Base-by-base conservation (phyloP, 2,888 invertebrate species). In the Phanerotoma sp. region DNA sequence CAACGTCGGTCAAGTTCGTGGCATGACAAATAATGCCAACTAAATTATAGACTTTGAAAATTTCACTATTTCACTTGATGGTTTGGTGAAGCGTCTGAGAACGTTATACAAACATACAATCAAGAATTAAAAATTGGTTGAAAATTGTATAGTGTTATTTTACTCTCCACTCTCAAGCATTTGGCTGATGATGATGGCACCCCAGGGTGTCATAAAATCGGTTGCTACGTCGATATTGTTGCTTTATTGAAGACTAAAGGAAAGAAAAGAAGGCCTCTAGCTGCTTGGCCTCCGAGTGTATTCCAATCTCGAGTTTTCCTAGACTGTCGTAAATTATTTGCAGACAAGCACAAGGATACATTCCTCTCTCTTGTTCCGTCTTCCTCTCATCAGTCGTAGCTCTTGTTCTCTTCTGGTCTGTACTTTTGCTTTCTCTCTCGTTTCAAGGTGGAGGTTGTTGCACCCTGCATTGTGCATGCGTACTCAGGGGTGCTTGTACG, bases 291-390 rank as follows among this genome's bases (percentile, higher is more conserved):
- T 60, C 62, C 52, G 35, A 22, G 51, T 51, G 51, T 61, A 61
- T 62, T 41, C 49, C 37, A 44, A 37, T 49, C 45, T 18, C 55
- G 51, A 59, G 60, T 57, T 66, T 59, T 62, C 63, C 60, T 64
- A 64, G 63, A 58, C 64, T 58, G 60, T 63, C 66, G 60, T 66
- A 65, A 65, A 66, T 66, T 66, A 65, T 64, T 65, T 58, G 60
- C 64, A 64, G 63, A 63, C 62, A 59, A 41, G 50, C 61, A 44
- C 40, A 56, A 52, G 54, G 38, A 57, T 46, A 48, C 37, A 20
- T 35, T 44, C 48, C 25, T 44, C 33, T 46, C 46, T 58, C 47
- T 37, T 50, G 48, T 40, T 49, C 42, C 22, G 18, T 50, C 53
- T 52, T 55, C 35, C 32, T 45, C 22, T 25, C 56, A n/a, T 41